Conservation (phyloP, 2,113 vertebrate genomes). For the Baryphthengus martii region DNA sequence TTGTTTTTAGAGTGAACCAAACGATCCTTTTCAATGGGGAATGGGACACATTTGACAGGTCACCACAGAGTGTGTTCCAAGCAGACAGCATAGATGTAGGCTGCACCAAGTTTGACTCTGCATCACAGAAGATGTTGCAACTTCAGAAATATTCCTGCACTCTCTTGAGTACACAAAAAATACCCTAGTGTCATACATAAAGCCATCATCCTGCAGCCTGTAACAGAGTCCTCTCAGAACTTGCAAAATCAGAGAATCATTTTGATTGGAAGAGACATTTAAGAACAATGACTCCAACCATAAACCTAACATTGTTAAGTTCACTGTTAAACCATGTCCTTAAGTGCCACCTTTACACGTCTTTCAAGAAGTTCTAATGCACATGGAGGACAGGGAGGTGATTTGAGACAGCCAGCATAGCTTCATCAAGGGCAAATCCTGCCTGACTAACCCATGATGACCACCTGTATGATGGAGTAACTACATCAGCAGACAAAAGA, state of each 20-base stretch:
- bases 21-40: not conserved
- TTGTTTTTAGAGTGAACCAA: not conserved
- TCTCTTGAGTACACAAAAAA: not conserved
- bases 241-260: not conserved
- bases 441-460: not conserved
- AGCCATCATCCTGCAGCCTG: not conserved
- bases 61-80: not conserved
- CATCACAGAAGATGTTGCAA: rapidly evolving
- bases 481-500: not conserved
- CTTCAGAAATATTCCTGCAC: not conserved
- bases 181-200: not conserved
- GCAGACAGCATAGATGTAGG: not conserved
- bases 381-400: not conserved
- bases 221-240: not conserved
- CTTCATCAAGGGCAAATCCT: not conserved
- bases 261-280: not conserved
- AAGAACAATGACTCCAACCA: not conserved
- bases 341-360: not conserved
- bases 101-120: not conserved
- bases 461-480: not conserved
- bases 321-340: not conserved
- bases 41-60: not conserved
- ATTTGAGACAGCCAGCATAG: not conserved
- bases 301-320: not conserved
- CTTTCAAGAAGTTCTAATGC: not conserved